These are phyloP conservation scores for Cliona cf. orientalis DNA, from an alignment of 37 sponge, comb jelly and placozoan genomes.

Conservation along the genomic window DNA sequence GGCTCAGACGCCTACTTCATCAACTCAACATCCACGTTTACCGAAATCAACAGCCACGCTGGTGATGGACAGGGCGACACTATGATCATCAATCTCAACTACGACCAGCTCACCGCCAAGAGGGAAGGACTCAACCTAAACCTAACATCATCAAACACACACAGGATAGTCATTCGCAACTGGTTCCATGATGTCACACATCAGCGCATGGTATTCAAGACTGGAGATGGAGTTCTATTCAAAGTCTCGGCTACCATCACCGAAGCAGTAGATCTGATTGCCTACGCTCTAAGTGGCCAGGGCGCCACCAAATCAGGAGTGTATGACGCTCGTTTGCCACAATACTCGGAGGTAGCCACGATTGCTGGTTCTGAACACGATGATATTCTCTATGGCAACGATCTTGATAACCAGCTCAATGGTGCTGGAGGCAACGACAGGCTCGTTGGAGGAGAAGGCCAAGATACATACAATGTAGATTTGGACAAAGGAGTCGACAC, in stretches of 20 bases:
- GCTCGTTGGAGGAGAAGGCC: constrained; percentile 6
- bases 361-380: background rate
- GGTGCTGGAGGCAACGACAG: background rate
- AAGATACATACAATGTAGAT: constrained; percentile 3
- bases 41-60: background rate
- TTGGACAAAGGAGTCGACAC: constrained; percentile 7
- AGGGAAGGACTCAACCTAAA: background rate
- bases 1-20: background rate
- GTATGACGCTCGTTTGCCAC: background rate
- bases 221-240: background rate
- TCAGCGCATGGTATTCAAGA: background rate
- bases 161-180: background rate
- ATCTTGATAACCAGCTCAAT: constrained; percentile 12
- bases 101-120: background rate
- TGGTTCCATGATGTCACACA: background rate
- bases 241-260: background rate
- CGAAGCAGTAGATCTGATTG: background rate
- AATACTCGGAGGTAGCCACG: background rate
- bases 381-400: background rate
- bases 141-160: background rate
- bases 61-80: background rate
- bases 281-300: constrained; percentile 1
- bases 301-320: background rate
- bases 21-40: background rate
- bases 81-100: background rate